phyloP scores from a whole-genome alignment of 2,113 vertebrate species.

The Ochotona princeps region DNA sequence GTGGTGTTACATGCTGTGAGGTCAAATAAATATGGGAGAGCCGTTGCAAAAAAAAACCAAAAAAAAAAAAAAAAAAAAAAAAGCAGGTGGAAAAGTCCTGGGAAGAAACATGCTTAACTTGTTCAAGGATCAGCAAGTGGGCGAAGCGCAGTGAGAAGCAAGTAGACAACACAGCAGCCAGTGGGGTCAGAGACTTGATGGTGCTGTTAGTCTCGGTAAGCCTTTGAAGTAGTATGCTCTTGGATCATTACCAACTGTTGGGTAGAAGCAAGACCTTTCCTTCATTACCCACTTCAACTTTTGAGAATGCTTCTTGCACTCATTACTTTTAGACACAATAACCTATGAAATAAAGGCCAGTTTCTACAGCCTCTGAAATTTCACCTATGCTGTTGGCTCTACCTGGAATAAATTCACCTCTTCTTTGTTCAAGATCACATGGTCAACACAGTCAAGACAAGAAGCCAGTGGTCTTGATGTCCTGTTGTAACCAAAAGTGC shows the following conservation, averaged over 20 bases:
- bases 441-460: not conserved
- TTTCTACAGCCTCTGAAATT: slow-evolving; percentile 26
- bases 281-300: slow-evolving; percentile 26
- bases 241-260: slow-evolving; percentile 22
- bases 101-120: not conserved
- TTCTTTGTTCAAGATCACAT: slow-evolving; percentile 30
- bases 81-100: slow-evolving; percentile 16
- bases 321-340: not conserved
- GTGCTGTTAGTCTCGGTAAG: not conserved
- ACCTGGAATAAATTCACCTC: not conserved
- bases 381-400: not conserved
- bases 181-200: not conserved
- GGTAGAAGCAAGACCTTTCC: slow-evolving; percentile 4
- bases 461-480: not conserved
- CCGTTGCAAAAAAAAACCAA: not conserved
- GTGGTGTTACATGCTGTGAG: not conserved
- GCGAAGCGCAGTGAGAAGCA: not conserved
- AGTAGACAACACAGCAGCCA: slow-evolving; percentile 20
- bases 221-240: slow-evolving; percentile 33
- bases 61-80: too few relatives aligned
- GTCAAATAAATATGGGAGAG: slow-evolving; percentile 24
- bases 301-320: slow-evolving; percentile 10
- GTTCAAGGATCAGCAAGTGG: not conserved
- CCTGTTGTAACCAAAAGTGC: not conserved
- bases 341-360: slow-evolving; percentile 28